A percentile compares a stretch with the other conserved stretches of the same genome.
Conservation (phyloP, 2,888 invertebrate species). For the Crocallis elinguaria region DNA sequence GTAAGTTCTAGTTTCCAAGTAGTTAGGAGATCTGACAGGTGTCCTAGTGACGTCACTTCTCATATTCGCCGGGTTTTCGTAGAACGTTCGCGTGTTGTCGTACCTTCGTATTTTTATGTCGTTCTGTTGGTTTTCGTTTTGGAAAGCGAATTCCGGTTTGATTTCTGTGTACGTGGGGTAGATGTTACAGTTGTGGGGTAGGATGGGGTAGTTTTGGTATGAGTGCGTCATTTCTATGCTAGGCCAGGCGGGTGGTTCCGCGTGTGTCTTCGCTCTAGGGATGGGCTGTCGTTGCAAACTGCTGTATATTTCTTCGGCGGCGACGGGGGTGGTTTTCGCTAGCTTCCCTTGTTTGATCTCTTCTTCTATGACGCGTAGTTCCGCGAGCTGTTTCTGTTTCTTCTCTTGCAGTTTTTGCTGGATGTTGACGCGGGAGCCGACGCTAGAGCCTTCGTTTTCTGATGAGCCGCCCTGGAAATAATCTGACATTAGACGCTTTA, state of each 20-base stretch:
- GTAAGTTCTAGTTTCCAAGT: slow-evolving; percentile 64
- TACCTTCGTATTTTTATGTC: slow-evolving; percentile 61
- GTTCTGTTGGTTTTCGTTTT: slow-evolving; percentile 48
- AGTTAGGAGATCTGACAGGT: slow-evolving; percentile 65
- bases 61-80: slow-evolving; percentile 68
- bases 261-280: slow-evolving; percentile 88
- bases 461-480: slow-evolving; percentile 85
- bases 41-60: slow-evolving; percentile 57
- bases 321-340: slow-evolving; percentile 81
- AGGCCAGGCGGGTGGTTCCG: slow-evolving; percentile 83
- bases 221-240: slow-evolving; percentile 75
- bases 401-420: slow-evolving; percentile 95
- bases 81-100: slow-evolving; percentile 66
- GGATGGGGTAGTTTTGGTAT: slow-evolving; percentile 77
- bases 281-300: slow-evolving; percentile 87
- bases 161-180: slow-evolving; percentile 78
- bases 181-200: slow-evolving; percentile 67
- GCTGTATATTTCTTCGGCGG: slow-evolving; percentile 84
- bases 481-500: neutral
- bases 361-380: slow-evolving; percentile 90
- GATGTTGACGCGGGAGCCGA: slow-evolving; percentile 91
- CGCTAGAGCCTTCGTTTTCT: slow-evolving; percentile 90
- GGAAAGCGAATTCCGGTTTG: slow-evolving; percentile 65
- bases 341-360: slow-evolving; percentile 94
- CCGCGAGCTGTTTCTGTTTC: slow-evolving; percentile 94